Evolutionary conservation across 2,113 vertebrate species (phyloP), one percentile per base, ranked within the genome.

Genomic region (Aspidoscelis tigris): DNA sequence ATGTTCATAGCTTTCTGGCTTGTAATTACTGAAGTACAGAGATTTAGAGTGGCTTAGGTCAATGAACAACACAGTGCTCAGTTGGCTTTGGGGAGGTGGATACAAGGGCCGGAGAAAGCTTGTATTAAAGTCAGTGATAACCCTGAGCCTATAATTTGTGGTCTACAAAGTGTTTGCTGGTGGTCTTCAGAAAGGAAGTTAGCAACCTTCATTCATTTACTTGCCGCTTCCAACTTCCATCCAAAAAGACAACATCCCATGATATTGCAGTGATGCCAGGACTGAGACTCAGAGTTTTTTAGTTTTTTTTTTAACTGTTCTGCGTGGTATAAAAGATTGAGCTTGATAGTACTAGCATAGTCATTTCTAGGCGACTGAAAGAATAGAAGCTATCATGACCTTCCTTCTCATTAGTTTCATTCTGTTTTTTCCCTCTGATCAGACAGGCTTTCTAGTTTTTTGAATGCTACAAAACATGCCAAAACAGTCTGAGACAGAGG

Each of bases 131-230:
- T 72, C 24, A 12, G 24, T 0, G 0, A 58, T 89, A 0, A 64
- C 82, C 89, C 92, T 91, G 85, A 90, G 88, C 84, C 89, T 89
- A 83, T 93, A 92, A 85, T 91, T 84, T 76, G 85, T 72, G 73
- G 86, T 22, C 77, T 88, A 80, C 83, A 89, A 89, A n/a, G 41
- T 66, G 70, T 78, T 78, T 90, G 89, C n/a, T 84, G 88, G 79
- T 77, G 90, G 88, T 90, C 72, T 3, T 1, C 73, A 5, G 18
- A 39, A 72, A 78, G 58, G 58, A 83, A 84, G 61, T 74, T 77
- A 78, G 50, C 77, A 10, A 0, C 68, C 82, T 80, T 7, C 0
- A 53, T 92, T 84, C 43, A 66, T 1, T 24, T 87, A 47, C 68
- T 80, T 70, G 21, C 80, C 76, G 21, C 85, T 93, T 86, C 68